Conservation (phyloP, 1,140 invertebrate genomes). For the Hypothenemus hampei region DNA sequence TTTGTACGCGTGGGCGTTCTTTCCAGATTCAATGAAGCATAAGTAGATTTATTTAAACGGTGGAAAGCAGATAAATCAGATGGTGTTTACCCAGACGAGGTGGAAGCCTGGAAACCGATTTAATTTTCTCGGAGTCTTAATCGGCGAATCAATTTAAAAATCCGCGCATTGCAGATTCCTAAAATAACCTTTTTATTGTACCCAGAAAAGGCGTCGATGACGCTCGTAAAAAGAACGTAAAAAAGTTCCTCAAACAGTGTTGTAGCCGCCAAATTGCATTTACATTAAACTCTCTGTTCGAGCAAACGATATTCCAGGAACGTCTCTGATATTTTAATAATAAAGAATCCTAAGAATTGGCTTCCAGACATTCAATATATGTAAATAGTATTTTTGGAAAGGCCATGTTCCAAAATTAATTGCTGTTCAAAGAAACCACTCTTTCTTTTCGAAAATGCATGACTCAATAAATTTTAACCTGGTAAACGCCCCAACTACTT, state of each 20-base stretch:
- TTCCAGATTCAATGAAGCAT: background rate
- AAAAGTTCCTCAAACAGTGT: background rate
- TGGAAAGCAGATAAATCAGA: slow-evolving; percentile 4
- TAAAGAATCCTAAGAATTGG: too few species aligned
- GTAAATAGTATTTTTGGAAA: too few species aligned
- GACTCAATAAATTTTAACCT: too few species aligned
- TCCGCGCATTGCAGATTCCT: slow-evolving; percentile 7
- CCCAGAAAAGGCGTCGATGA: slow-evolving; percentile 1
- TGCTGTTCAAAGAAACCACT: too few species aligned
- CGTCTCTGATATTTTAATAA: too few species aligned
- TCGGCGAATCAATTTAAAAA: slow-evolving; percentile 7
- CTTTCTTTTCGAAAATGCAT: too few species aligned
- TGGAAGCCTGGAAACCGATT: background rate
- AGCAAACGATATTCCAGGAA: background rate
- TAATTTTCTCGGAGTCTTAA: slow-evolving; percentile 2
- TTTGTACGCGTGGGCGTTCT: background rate
- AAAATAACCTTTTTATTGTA: slow-evolving; percentile 7
- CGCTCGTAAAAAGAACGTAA: background rate
- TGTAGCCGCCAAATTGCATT: background rate
- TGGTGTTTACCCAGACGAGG: background rate
- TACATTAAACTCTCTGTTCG: background rate
- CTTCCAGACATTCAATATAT: too few species aligned
- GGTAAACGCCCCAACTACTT: too few species aligned
- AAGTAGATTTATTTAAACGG: too few species aligned
- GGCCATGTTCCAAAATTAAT: too few species aligned